These are phyloP conservation scores for Dastarcus helophoroides DNA, from an alignment of 2,888 invertebrate species.

Conservation along the genomic window DNA sequence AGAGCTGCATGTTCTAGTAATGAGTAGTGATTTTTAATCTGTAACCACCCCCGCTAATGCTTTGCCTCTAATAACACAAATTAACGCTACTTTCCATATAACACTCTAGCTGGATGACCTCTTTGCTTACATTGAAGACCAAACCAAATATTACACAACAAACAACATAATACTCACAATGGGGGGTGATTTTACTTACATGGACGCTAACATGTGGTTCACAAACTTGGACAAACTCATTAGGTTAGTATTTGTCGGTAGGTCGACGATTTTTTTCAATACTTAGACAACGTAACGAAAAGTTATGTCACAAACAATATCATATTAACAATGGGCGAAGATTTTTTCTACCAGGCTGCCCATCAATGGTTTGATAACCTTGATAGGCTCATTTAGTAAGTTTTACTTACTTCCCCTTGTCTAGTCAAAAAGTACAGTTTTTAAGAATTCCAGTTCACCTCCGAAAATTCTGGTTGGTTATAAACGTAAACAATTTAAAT, in stretches of 20 bases:
- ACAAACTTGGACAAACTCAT: slow-evolving; percentile 63
- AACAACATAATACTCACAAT: slow-evolving; percentile 57
- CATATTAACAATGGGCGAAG: slow-evolving; percentile 87
- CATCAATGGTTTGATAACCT: slow-evolving; percentile 72
- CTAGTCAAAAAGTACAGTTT: too few species aligned
- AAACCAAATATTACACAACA: slow-evolving; percentile 42
- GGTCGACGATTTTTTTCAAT: slow-evolving; percentile 48
- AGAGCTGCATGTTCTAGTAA: too few species aligned
- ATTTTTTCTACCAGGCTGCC: slow-evolving; percentile 76
- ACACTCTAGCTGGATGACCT: slow-evolving; percentile 34
- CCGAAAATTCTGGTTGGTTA: too few species aligned
- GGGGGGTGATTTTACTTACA: slow-evolving; percentile 64
- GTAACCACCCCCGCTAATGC: too few species aligned
- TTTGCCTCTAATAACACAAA: too few species aligned
- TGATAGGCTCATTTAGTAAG: slow-evolving; percentile 78
- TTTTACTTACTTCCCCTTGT: too few species aligned
- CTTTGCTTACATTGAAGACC: slow-evolving; percentile 27
- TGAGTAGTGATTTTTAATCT: too few species aligned
- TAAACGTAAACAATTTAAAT: too few species aligned
- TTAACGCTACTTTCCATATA: too few species aligned
- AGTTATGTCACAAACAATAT: slow-evolving; percentile 59
- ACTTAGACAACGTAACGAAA: slow-evolving; percentile 41
- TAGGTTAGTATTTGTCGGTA: slow-evolving; percentile 40
- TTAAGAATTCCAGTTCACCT: too few species aligned
- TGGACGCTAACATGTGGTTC: slow-evolving; percentile 51